A percentile compares a stretch with the other conserved stretches of the same genome.
phyloP scores from a whole-genome alignment of 2,888 invertebrate species.

The Pseudococcus longispinus region DNA sequence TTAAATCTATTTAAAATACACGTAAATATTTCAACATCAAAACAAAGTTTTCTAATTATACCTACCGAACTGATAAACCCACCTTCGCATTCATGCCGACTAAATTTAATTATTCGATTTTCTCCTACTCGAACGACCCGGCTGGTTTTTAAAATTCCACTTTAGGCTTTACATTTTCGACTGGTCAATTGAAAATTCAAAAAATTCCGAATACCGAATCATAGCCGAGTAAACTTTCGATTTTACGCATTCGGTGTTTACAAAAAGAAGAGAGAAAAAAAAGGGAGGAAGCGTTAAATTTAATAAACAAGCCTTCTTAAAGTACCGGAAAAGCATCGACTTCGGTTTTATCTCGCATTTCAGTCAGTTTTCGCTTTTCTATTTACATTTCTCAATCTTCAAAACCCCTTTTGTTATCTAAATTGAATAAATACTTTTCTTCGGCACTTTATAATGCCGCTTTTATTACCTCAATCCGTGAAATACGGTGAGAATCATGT shows the following conservation, averaged over 20 bases:
- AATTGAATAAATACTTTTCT: conserved; percentile 25
- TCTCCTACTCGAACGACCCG: neutral
- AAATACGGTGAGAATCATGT: neutral
- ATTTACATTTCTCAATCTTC: conserved; percentile 45
- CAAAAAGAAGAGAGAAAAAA: neutral
- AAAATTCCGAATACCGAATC: neutral
- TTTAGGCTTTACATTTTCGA: neutral
- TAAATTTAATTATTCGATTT: neutral
- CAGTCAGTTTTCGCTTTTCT: conserved; percentile 30
- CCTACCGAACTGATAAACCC: neutral
- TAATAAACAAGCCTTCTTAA: conserved; percentile 33
- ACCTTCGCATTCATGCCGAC: neutral
- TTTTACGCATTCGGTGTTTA: neutral
- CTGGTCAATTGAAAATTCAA: neutral
- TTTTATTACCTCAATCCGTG: conserved; percentile 1
- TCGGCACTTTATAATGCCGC: conserved; percentile 5
- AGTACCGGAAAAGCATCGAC: conserved; percentile 14
- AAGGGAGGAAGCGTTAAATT: conserved; percentile 20
- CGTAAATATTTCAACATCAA: neutral
- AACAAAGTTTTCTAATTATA: neutral
- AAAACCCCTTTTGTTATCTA: conserved; percentile 40
- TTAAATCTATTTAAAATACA: neutral
- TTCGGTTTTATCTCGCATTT: conserved; percentile 36
- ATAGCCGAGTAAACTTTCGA: neutral
- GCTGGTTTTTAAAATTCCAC: neutral